phyloP scores from a whole-genome alignment of 2,797 vertebrate species.

The Gymnocypris eckloni region DNA sequence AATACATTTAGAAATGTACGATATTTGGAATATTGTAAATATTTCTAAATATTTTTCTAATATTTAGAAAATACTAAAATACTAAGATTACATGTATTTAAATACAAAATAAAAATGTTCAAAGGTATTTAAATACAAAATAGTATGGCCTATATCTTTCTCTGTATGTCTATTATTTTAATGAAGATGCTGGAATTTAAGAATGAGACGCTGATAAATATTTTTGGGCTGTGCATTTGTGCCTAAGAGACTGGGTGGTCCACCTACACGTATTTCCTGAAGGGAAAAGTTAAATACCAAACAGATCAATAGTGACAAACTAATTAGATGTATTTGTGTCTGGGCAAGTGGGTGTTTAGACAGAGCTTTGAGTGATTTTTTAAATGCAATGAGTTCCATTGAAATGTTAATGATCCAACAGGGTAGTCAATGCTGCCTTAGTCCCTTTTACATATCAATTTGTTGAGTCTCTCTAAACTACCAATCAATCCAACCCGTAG shows the following conservation, averaged over 20 bases:
- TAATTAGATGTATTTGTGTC: conserved; percentile 55
- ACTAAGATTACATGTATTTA: too few species aligned
- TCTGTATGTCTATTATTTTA: neutral
- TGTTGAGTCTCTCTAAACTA: conserved; percentile 38
- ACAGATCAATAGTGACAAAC: conserved; percentile 61
- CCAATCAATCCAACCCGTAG: conserved; percentile 21
- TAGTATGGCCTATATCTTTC: neutral
- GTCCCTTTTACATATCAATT: conserved; percentile 57
- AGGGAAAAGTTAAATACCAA: conserved; percentile 56
- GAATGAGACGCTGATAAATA: conserved; percentile 49
- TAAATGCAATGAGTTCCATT: conserved; percentile 59
- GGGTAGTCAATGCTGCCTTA: conserved; percentile 49
- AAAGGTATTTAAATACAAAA: too few species aligned
- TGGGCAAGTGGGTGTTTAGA: conserved; percentile 52
- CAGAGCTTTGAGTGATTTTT: conserved; percentile 54
- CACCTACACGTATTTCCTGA: conserved; percentile 44
- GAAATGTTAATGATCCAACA: conserved; percentile 60
- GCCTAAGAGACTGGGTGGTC: conserved; percentile 38
- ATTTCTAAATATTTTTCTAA: too few species aligned
- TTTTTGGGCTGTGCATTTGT: neutral
- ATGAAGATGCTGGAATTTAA: conserved; percentile 11
- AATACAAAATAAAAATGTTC: too few species aligned
- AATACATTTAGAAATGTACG: too few species aligned
- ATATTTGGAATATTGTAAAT: too few species aligned
- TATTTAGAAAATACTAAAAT: too few species aligned